These are phyloP conservation scores for Noctua janthe DNA, from an alignment of 2,888 invertebrate genomes.

Conservation along the genomic window DNA sequence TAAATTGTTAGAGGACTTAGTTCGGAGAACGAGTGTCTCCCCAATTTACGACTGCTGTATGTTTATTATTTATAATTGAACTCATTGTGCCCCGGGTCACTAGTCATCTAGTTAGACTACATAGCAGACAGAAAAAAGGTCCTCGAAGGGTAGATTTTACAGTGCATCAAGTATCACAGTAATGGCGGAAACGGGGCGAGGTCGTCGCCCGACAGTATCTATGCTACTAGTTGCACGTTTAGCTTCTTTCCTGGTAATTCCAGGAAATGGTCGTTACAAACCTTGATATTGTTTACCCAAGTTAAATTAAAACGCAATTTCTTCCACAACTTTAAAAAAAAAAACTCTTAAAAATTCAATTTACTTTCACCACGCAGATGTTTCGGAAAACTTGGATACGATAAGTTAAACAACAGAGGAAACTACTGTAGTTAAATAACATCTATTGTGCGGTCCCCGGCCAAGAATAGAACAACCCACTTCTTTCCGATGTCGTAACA, in stretches of 20 bases:
- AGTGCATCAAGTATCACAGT: slow-evolving; percentile 44
- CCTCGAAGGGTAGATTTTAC: slow-evolving; percentile 28
- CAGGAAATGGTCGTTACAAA: slow-evolving; percentile 61
- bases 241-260: slow-evolving; percentile 62
- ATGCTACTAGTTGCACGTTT: slow-evolving; percentile 62
- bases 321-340: slow-evolving; percentile 20
- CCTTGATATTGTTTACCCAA: slow-evolving; percentile 60
- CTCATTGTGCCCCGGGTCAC: slow-evolving; percentile 1
- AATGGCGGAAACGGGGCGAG: slow-evolving; percentile 69
- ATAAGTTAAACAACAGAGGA: slow-evolving; percentile 12
- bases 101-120: not conserved
- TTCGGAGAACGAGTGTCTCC: slow-evolving; percentile 9
- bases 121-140: slow-evolving; percentile 15
- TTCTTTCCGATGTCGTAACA: slow-evolving; percentile 37
- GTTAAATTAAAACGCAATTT: slow-evolving; percentile 53
- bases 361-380: slow-evolving; percentile 21
- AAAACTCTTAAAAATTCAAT: too few species aligned
- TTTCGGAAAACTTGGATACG: slow-evolving; percentile 1
- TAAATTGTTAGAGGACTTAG: not conserved
- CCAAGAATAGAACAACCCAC: slow-evolving; percentile 33
- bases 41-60: slow-evolving; percentile 4
- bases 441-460: not conserved
- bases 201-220: slow-evolving; percentile 66
- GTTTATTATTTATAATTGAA: slow-evolving; percentile 18
- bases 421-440: slow-evolving; percentile 16